Evolutionary conservation across 2,113 vertebrate genomes (phyloP), one percentile per base, ranked within the genome.

Genomic region (Alligator mississippiensis): DNA sequence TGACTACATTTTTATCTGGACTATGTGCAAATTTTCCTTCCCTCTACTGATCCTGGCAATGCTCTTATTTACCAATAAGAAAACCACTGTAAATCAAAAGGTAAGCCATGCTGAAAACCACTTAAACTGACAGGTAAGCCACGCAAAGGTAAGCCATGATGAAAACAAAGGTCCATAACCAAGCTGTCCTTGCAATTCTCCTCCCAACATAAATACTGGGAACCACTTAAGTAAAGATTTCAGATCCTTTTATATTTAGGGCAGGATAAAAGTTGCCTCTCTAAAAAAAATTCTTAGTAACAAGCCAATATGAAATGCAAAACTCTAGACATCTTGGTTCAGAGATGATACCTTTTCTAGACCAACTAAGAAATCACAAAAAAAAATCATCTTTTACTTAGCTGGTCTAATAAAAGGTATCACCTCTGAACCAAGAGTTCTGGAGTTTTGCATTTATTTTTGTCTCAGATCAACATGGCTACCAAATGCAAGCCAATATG

Each of bases 241-340:
- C 76, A 30, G 77, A 59, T 58, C 55, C 27, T 90, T 95, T 70
- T 72, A 84, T n/a, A 58, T 91, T 96, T 80, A 82, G 86, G 74
- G 58, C 74, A 18, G 47, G 47, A 47, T 47, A 47, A 47, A 47
- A 47, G 47, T 9, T 47, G 47, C 7, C 47, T 47, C 47, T 47
- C 9, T 47, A 47, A 47, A 47, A 47, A 47, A 47, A 47, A 47
- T 47, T 47, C 47, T 47, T 47, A 47, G 47, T 47, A 47, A 47
- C 47, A 47, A 47, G 47, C 47, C 47, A 47, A 47, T 47, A 47
- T 47, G 47, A 47, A 47, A 47, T 47, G 47, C 8, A 47, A 47
- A 47, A 47, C 47, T 8, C 47, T 47, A 47, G 47, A 47, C 7
- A 47, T 47, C 47, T 47, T 47, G 47, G 47, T 47, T 47, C 47